Conservation (phyloP, 2,888 invertebrate genomes). For the Amphipyra tragopoginis region DNA sequence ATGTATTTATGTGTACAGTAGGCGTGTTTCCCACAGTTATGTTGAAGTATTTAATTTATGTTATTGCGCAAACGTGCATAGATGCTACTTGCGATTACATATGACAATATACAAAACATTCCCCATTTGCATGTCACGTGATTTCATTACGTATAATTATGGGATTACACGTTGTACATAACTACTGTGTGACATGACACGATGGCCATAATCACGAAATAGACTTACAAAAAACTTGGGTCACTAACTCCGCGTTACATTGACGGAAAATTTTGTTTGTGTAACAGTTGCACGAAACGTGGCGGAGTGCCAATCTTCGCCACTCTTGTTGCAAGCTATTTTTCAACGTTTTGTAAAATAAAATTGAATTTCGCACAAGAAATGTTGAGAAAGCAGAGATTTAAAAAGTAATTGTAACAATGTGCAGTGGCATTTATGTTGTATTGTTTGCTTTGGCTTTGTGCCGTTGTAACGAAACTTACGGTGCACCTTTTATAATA, state of each 20-base stretch:
- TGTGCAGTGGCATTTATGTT: constrained; percentile 25
- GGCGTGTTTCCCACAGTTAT: constrained; percentile 26
- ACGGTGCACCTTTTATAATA: constrained; percentile 4
- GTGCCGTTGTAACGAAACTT: constrained; percentile 14
- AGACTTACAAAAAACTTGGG: constrained; percentile 5
- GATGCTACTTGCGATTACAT: constrained; percentile 34
- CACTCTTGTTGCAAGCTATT: constrained; percentile 19
- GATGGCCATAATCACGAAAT: not conserved
- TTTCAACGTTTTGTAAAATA: constrained; percentile 36
- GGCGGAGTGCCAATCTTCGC: constrained; percentile 49
- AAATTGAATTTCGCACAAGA: constrained; percentile 36
- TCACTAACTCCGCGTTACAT: constrained; percentile 18
- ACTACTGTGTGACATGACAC: constrained; percentile 3
- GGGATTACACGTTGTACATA: constrained; percentile 6
- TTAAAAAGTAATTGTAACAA: constrained; percentile 35
- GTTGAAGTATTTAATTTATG: constrained; percentile 34
- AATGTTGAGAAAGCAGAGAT: constrained; percentile 27
- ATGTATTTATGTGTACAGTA: constrained; percentile 22
- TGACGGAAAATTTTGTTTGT: constrained; percentile 21
- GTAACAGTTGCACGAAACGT: constrained; percentile 35
- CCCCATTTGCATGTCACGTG: constrained; percentile 38
- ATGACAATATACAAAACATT: constrained; percentile 34
- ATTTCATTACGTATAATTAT: constrained; percentile 38
- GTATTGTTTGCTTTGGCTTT: constrained; percentile 33
- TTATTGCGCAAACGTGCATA: constrained; percentile 38